Evolutionary conservation across 2,888 invertebrate species (phyloP), one percentile per base, ranked within the genome.

Genomic region (Scaptomyza flava): DNA sequence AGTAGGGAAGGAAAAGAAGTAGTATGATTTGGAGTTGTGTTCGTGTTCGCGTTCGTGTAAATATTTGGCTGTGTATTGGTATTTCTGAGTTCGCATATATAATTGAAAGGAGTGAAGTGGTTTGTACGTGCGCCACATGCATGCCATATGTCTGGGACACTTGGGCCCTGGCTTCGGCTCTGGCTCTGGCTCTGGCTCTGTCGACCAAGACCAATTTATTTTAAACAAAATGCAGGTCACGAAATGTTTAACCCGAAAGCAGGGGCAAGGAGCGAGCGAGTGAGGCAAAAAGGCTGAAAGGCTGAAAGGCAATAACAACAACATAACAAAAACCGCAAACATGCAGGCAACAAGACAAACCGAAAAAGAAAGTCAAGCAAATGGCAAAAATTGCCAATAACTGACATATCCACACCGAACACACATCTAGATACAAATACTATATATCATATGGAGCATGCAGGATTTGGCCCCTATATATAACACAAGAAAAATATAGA

Each of bases 181-280:
- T 34, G 23, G 17, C 17, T 17, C 17, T 17, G 48, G 12, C 33
- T 50, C 34, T 36, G 62, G 41, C 57, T 36, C 17, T 14, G 67
- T 17, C 52, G 57, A 57, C 61, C 34, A 53, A 74, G 81, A 84
- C 86, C 77, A 83, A 87, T 87, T 85, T 87, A 87, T 87, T 87
- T 85, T 69, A 83, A 87, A 82, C 79, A 82, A 81, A 83, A 83
- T 85, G 87, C 82, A 85, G 82, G 87, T 83, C 82, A 83, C 87
- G 82, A 83, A 87, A 85, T 85, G 79, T 77, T 85, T 72, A 79
- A 77, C 77, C 88, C 87, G 86, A 75, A 71, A 61, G 54, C 60
- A 62, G 56, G 57, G 54, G 57, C 65, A 68, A 59, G 31, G 31
- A 68, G 59, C 36, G 12, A 50, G 6, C 3, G 33, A 3, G 33